A percentile compares a stretch with the other conserved stretches of the same genome.
These are phyloP conservation scores for Hippocampus abdominalis DNA, from an alignment of 2,113 vertebrate genomes.

Conservation along the genomic window DNA sequence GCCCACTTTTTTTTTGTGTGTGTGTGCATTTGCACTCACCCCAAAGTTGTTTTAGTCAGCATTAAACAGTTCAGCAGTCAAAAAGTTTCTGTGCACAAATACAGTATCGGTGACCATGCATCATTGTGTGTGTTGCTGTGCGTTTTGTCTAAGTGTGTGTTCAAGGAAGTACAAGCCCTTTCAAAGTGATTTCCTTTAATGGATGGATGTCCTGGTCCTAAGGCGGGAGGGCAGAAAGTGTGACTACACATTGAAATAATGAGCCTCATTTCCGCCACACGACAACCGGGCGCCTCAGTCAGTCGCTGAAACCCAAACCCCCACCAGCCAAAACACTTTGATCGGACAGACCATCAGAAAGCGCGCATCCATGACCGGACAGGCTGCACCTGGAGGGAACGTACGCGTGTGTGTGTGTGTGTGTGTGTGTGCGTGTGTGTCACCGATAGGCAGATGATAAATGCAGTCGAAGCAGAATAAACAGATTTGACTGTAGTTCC, in stretches of 20 bases:
- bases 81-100: constrained; percentile 22
- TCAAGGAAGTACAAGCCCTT: constrained; percentile 38
- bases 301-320: constrained; percentile 31
- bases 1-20: too few species aligned
- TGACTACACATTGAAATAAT: constrained; percentile 71
- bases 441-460: constrained; percentile 22
- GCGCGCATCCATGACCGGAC: not conserved
- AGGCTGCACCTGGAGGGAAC: not conserved
- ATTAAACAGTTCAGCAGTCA: constrained; percentile 28
- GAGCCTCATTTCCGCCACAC: constrained; percentile 50
- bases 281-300: constrained; percentile 28
- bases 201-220: constrained; percentile 46
- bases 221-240: constrained; percentile 50
- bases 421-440: constrained; percentile 10
- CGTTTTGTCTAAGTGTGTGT: constrained; percentile 4
- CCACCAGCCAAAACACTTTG: constrained; percentile 27
- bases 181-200: constrained; percentile 46
- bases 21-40: not conserved
- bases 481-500: not conserved
- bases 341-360: constrained; percentile 17
- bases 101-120: constrained; percentile 15
- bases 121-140: constrained; percentile 3
- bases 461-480: not conserved
- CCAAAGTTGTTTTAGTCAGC: constrained; percentile 12
- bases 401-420: not conserved